A percentile compares a stretch with the other conserved stretches of the same genome.
phyloP scores from a whole-genome alignment of 1,140 invertebrate species.

The Chrysomallon squamiferum region DNA sequence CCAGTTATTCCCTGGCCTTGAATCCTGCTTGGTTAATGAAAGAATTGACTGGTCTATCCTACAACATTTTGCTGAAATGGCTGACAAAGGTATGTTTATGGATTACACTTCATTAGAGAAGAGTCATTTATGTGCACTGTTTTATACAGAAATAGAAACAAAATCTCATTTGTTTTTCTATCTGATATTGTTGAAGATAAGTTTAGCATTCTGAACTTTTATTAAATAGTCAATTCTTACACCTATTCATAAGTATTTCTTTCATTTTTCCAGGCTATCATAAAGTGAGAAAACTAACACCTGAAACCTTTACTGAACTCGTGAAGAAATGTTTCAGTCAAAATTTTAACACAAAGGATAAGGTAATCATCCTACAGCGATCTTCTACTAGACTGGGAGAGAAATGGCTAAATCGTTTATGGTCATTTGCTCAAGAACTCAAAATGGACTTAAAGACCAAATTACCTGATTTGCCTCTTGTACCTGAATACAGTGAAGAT shows the following conservation, averaged over 20 bases:
- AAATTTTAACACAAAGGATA: not conserved
- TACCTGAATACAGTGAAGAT: not conserved
- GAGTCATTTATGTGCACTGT: too few relatives aligned
- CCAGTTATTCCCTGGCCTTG: not conserved
- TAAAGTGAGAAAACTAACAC: not conserved
- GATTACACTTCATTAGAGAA: not conserved
- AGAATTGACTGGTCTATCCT: not conserved
- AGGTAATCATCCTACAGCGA: not conserved
- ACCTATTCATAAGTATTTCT: not conserved
- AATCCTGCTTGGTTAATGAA: not conserved
- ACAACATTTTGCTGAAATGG: not conserved
- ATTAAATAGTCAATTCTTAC: not conserved
- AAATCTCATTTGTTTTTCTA: not conserved
- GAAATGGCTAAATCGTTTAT: not conserved
- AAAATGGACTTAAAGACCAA: not conserved
- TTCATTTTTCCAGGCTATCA: not conserved
- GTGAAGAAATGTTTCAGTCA: not conserved
- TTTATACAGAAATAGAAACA: not conserved
- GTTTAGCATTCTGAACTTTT: not conserved
- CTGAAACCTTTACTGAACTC: not conserved
- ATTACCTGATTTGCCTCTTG: not conserved
- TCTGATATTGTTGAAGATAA: not conserved
- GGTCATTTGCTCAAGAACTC: not conserved
- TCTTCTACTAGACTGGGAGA: not conserved
- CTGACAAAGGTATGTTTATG: not conserved